These are phyloP conservation scores for Scaptomyza caliginosa DNA, from an alignment of 2,888 invertebrate species.

Conservation along the genomic window DNA sequence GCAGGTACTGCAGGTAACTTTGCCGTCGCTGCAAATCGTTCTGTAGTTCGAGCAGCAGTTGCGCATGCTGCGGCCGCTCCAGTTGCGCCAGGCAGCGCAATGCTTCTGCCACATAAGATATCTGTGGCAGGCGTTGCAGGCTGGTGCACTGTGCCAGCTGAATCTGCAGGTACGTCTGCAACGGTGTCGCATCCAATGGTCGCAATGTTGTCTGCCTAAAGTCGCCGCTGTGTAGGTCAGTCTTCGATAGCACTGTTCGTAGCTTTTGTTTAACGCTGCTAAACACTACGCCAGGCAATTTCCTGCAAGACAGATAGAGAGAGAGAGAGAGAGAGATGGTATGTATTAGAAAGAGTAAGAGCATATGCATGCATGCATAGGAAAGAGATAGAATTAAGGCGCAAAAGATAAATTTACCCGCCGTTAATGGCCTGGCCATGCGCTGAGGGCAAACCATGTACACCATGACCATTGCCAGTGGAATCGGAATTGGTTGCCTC, in stretches of 20 bases:
- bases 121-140: constrained; percentile 90
- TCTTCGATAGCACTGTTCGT: constrained; percentile 94
- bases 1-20: constrained; percentile 93
- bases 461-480: constrained; percentile 76
- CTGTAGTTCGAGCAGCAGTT: constrained; percentile 89
- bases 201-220: constrained; percentile 86
- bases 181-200: constrained; percentile 81
- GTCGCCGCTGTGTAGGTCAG: constrained; percentile 90
- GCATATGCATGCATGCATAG: neutral
- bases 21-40: constrained; percentile 91
- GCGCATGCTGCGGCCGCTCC: constrained; percentile 89
- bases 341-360: neutral
- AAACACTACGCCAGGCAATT: constrained; percentile 76
- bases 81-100: constrained; percentile 90
- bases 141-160: constrained; percentile 93
- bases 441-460: constrained; percentile 12
- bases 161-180: constrained; percentile 89
- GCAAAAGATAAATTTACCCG: constrained; percentile 37
- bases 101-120: constrained; percentile 93
- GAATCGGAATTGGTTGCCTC: constrained; percentile 85
- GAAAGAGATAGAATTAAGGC: neutral
- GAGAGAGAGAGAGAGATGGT: neutral
- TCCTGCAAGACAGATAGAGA: constrained; percentile 22
- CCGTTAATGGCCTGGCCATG: constrained; percentile 45
- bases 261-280: constrained; percentile 90